Percentiles rank a stretch among this genome's conserved stretches.
Conservation (phyloP, 2,113 vertebrate genomes). For the Xenopus borealis region DNA sequence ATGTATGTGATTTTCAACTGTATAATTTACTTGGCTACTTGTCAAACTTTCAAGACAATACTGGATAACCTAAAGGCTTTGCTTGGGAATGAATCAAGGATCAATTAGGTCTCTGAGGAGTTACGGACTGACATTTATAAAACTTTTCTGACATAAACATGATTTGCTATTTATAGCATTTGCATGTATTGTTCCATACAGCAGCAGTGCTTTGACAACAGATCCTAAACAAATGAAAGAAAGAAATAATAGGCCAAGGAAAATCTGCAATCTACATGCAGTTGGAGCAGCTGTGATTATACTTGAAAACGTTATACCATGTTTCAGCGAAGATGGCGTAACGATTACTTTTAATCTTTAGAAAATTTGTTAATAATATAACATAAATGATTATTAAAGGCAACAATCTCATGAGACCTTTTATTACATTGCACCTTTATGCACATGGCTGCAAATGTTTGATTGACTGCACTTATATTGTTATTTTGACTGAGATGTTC, state of each 20-base stretch:
- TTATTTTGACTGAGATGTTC: too few species aligned
- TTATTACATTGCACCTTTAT: too few species aligned
- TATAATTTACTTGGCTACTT: neutral
- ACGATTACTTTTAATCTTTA: neutral
- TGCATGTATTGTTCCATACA: neutral
- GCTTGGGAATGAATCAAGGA: too few species aligned
- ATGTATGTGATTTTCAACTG: neutral
- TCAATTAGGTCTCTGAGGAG: neutral
- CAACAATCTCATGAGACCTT: too few species aligned
- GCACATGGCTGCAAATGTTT: too few species aligned
- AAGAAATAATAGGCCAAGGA: neutral
- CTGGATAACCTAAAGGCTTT: too few species aligned
- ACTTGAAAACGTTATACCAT: neutral
- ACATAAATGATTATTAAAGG: neutral
- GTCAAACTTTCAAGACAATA: neutral
- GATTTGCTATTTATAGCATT: neutral
- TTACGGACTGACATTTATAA: neutral
- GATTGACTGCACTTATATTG: too few species aligned
- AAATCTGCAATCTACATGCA: neutral
- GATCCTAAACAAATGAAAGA: neutral
- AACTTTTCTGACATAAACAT: neutral
- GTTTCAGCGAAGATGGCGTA: conserved; percentile 7
- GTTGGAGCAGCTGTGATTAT: conserved; percentile 4
- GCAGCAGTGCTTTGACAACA: conserved; percentile 5
- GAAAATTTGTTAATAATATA: neutral